These are phyloP conservation scores for Fragum whitleyi DNA, from an alignment of 2,888 invertebrate genomes.

Conservation along the genomic window DNA sequence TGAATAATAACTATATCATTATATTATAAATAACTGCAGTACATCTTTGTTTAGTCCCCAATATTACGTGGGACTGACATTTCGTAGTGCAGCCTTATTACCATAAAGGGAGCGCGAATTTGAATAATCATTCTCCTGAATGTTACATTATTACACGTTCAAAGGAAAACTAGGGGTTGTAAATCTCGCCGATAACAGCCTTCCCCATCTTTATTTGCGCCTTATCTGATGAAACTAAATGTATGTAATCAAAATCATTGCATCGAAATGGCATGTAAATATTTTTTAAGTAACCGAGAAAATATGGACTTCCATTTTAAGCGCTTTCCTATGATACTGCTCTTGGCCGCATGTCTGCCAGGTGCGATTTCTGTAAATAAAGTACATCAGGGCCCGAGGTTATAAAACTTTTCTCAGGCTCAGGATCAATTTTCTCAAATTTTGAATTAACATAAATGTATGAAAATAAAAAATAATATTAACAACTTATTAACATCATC, in stretches of 20 bases:
- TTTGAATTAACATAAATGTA: too few species aligned
- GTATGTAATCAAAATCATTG: conserved; percentile 65
- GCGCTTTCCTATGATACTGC: neutral
- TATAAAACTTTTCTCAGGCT: too few species aligned
- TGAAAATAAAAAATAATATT: too few species aligned
- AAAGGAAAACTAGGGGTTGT: conserved; percentile 58
- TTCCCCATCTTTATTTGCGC: conserved; percentile 54
- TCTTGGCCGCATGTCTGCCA: too few species aligned
- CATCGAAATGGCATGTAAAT: conserved; percentile 62
- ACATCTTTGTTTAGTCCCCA: conserved; percentile 3
- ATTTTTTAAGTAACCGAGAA: conserved; percentile 31
- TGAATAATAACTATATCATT: too few species aligned
- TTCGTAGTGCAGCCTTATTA: conserved; percentile 27
- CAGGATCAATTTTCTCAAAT: too few species aligned
- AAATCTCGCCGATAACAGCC: conserved; percentile 59
- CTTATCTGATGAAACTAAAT: conserved; percentile 65
- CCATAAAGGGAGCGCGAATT: conserved; percentile 59
- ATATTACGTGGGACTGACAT: conserved; percentile 31
- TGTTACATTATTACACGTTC: conserved; percentile 64
- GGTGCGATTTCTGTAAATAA: too few species aligned
- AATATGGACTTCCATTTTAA: neutral
- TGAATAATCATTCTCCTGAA: conserved; percentile 61
- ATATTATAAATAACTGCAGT: neutral
- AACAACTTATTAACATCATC: too few species aligned
- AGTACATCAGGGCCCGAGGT: too few species aligned